Percentiles rank a stretch among this genome's conserved stretches.
phyloP scores from a whole-genome alignment of 2,113 vertebrate genomes.

The Dromaius novaehollandiae region DNA sequence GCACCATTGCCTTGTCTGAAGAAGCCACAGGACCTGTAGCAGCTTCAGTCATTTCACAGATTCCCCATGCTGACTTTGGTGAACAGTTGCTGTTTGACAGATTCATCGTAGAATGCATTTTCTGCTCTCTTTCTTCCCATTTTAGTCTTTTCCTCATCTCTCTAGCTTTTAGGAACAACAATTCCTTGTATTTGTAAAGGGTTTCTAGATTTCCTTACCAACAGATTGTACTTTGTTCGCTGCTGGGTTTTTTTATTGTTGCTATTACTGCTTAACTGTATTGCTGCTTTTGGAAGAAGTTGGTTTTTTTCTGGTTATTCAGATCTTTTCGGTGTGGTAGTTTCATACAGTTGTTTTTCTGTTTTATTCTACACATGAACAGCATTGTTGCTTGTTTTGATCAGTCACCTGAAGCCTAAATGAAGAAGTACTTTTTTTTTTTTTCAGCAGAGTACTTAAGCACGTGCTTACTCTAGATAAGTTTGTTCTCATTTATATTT shows the following conservation, averaged over 20 bases:
- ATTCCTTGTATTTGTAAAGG: not conserved
- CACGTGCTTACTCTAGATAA: not conserved
- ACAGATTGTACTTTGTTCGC: not conserved
- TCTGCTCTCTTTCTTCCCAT: not conserved
- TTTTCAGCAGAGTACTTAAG: not conserved
- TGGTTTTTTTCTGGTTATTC: not conserved
- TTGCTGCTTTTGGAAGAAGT: not conserved
- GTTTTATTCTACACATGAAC: not conserved
- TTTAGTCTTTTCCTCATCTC: not conserved
- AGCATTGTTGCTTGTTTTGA: not conserved
- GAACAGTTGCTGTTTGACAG: not conserved
- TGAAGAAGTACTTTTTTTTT: not conserved
- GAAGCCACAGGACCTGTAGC: rapidly evolving
- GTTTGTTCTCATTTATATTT: not conserved
- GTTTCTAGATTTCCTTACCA: not conserved
- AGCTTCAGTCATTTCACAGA: not conserved
- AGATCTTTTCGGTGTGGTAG: not conserved
- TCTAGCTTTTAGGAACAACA: not conserved
- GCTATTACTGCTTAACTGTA: not conserved
- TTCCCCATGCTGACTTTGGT: rapidly evolving
- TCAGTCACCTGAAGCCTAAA: not conserved
- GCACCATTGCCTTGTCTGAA: not conserved
- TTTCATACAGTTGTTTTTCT: not conserved
- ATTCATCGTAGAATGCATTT: not conserved
- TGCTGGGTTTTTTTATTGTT: not conserved